phyloP scores from a whole-genome alignment of 2,888 invertebrate genomes.

The Sarcophaga variegata region DNA sequence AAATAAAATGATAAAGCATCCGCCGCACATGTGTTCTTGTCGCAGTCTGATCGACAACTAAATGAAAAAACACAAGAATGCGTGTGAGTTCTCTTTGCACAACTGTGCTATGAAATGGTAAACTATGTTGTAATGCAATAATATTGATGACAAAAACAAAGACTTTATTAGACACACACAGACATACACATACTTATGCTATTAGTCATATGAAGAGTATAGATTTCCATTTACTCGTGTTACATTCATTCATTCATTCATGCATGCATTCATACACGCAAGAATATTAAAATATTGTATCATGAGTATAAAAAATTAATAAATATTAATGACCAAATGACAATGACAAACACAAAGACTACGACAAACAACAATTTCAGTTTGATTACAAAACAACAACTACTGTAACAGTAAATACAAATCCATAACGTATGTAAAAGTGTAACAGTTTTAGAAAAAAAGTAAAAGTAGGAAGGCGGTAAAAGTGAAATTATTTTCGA shows the following conservation, averaged over 20 bases:
- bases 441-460: not conserved
- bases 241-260: not conserved
- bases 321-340: conserved; percentile 79
- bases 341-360: conserved; percentile 71
- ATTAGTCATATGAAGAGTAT: conserved; percentile 1
- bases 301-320: conserved; percentile 73
- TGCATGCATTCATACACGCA: not conserved
- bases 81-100: too few relatives aligned
- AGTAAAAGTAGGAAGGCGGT: not conserved
- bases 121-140: conserved; percentile 35
- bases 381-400: conserved; percentile 59
- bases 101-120: too few relatives aligned
- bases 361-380: conserved; percentile 23
- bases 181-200: not conserved
- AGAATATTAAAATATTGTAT: conserved; percentile 63
- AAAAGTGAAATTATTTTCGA: conserved; percentile 18
- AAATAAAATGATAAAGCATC: too few relatives aligned
- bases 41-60: too few relatives aligned
- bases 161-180: conserved; percentile 22
- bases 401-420: not conserved
- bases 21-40: too few relatives aligned
- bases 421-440: not conserved
- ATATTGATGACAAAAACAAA: conserved; percentile 61
- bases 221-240: conserved; percentile 31
- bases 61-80: too few relatives aligned